Conservation (phyloP, 2,113 vertebrate genomes). For the Crocuta crocuta region DNA sequence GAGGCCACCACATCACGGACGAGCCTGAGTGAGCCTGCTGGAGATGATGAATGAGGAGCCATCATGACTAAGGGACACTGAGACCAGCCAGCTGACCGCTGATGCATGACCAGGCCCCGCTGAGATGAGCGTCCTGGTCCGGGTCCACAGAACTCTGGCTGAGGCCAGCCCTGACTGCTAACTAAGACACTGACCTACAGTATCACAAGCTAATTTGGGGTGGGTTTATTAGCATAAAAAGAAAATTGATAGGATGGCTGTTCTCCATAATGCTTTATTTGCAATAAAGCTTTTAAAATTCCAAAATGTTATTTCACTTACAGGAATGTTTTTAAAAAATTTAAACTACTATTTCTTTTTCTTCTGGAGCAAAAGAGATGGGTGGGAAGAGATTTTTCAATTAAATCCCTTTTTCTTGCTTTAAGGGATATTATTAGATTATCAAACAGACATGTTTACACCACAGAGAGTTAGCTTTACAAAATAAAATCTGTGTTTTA, state of each 20-base stretch:
- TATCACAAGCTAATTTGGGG: neutral
- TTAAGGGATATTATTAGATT: neutral
- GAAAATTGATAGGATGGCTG: neutral
- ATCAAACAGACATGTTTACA: neutral
- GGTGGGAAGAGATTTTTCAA: slow-evolving; percentile 1
- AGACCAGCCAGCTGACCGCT: neutral
- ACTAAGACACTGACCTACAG: neutral
- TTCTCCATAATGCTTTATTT: slow-evolving; percentile 18
- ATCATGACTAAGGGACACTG: neutral
- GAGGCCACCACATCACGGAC: neutral
- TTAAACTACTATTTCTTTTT: neutral
- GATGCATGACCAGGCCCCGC: rapidly evolving
- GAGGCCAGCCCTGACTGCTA: neutral
- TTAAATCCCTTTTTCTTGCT: slow-evolving; percentile 35
- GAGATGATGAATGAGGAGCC: neutral
- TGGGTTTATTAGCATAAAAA: neutral
- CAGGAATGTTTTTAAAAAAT: neutral
- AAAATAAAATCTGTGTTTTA: slow-evolving; percentile 44
- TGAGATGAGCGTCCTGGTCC: neutral
- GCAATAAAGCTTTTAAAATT: neutral
- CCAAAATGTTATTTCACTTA: neutral
- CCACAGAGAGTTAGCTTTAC: neutral
- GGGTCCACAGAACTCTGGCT: neutral
- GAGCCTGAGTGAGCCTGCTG: neutral
- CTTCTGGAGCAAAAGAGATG: neutral